Evolutionary conservation across 2,888 invertebrate species (phyloP).

Genomic region (Agrotis puta): DNA sequence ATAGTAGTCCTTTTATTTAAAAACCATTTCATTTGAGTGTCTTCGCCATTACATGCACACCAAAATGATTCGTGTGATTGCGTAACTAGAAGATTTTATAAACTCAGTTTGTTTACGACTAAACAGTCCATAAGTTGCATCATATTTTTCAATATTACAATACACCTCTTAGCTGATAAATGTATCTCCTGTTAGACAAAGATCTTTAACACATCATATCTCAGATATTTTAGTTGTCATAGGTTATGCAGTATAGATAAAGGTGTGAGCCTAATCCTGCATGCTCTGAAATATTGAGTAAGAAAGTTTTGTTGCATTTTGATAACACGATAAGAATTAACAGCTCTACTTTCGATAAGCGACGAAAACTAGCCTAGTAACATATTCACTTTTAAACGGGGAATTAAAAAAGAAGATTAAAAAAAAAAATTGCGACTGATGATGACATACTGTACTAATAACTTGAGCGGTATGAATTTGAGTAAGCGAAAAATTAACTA

Average conservation of each 20-base stretch:
- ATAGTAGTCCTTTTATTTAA: too few species aligned
- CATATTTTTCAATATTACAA: not conserved
- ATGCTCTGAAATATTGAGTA: not conserved
- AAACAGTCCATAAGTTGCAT: not conserved
- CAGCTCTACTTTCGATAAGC: conserved; percentile 4
- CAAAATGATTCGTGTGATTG: too few species aligned
- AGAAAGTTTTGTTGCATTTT: not conserved
- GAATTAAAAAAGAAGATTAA: too few species aligned
- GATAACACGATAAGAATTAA: conserved; percentile 3
- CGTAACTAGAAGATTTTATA: not conserved
- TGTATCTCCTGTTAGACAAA: not conserved
- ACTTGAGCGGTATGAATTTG: too few species aligned
- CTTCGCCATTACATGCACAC: too few species aligned
- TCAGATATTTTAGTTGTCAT: conserved; percentile 10
- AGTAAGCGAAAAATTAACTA: too few species aligned
- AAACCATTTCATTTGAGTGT: too few species aligned
- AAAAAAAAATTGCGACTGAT: too few species aligned
- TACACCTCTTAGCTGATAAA: conserved; percentile 4
- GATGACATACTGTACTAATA: too few species aligned
- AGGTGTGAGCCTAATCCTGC: conserved; percentile 1
- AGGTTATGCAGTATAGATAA: conserved; percentile 27
- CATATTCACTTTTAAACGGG: not conserved
- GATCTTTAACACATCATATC: not conserved
- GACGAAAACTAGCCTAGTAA: not conserved
- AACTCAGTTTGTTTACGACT: not conserved